A percentile compares a stretch with the other conserved stretches of the same genome.
Evolutionary conservation across 2,888 invertebrate species (phyloP).

Genomic region (Galeruca laticollis): DNA sequence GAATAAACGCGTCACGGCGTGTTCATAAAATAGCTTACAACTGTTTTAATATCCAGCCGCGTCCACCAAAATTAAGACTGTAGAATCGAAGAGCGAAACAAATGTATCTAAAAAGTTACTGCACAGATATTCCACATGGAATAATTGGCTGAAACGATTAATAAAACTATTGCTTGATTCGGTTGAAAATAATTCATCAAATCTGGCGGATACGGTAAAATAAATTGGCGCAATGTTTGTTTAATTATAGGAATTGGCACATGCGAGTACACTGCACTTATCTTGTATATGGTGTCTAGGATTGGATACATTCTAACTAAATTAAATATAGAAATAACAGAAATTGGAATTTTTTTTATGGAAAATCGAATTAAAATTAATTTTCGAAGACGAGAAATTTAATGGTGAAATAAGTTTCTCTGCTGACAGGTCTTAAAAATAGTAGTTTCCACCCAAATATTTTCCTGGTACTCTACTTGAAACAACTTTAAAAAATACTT

Average conservation of each 20-base stretch:
- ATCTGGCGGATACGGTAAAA: constrained; percentile 15
- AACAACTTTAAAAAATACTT: too few species aligned
- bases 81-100: not conserved
- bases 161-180: constrained; percentile 13
- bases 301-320: constrained; percentile 7
- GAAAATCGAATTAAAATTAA: too few species aligned
- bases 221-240: constrained; percentile 24
- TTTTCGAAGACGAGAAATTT: too few species aligned
- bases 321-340: too few species aligned
- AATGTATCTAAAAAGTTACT: too few species aligned
- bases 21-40: too few species aligned
- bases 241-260: constrained; percentile 34
- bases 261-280: constrained; percentile 15
- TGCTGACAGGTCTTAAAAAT: too few species aligned
- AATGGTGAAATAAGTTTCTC: too few species aligned
- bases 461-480: too few species aligned
- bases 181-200: constrained; percentile 25
- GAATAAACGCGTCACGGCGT: too few species aligned
- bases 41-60: constrained; percentile 3
- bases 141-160: constrained; percentile 11
- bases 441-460: too few species aligned
- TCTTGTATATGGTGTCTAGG: constrained; percentile 10
- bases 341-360: too few species aligned
- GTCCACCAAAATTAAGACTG: constrained; percentile 7
- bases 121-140: not conserved